Evolutionary conservation across 2,888 invertebrate species (phyloP).

Genomic region (Meiosimyza platycephala): DNA sequence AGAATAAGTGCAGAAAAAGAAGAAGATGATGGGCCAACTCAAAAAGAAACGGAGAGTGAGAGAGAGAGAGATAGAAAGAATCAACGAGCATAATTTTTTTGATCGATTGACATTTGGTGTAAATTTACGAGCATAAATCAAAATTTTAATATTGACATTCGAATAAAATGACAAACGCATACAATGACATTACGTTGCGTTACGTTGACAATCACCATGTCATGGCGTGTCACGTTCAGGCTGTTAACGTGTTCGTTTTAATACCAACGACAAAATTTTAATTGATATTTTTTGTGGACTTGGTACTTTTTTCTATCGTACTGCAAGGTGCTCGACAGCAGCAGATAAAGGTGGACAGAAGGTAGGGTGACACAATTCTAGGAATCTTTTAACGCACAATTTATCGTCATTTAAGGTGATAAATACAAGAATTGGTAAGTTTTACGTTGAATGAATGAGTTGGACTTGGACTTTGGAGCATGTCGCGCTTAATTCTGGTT

Average conservation of each 20-base stretch:
- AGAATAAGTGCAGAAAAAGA: slow-evolving; percentile 6
- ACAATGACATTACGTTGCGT: not conserved
- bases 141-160: slow-evolving; percentile 48
- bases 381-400: slow-evolving; percentile 60
- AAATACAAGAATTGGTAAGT: slow-evolving; percentile 34
- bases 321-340: not conserved
- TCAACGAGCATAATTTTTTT: slow-evolving; percentile 34
- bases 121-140: slow-evolving; percentile 64
- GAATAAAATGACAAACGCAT: slow-evolving; percentile 1
- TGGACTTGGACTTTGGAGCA: not conserved
- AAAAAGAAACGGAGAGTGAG: not conserved
- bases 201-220: slow-evolving; percentile 22
- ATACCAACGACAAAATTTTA: slow-evolving; percentile 60
- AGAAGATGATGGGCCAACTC: not conserved
- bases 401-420: slow-evolving; percentile 62
- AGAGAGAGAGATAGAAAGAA: not conserved
- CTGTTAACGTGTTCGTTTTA: slow-evolving; percentile 62
- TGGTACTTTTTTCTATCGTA: not conserved
- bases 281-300: slow-evolving; percentile 50
- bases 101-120: slow-evolving; percentile 59
- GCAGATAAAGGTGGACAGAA: not conserved
- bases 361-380: slow-evolving; percentile 47
- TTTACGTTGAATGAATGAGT: not conserved
- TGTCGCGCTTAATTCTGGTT: slow-evolving; percentile 2
- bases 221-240: slow-evolving; percentile 60